Conservation (phyloP, 2,888 invertebrate genomes). For the Eupithecia centaureata region DNA sequence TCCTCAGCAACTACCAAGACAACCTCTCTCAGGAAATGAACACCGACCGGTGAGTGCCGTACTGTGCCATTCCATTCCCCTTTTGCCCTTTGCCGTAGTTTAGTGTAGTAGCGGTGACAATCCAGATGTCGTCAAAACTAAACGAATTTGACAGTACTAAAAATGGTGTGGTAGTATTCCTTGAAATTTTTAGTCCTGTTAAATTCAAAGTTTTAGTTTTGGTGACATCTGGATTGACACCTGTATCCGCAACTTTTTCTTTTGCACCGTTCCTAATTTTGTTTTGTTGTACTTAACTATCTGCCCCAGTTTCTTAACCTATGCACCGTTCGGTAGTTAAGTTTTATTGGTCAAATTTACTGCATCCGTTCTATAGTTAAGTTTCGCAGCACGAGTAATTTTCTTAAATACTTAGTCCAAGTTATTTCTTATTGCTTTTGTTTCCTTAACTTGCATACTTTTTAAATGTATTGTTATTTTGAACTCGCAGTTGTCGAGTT, state of each 20-base stretch:
- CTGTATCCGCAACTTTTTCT: neutral
- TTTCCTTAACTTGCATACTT: neutral
- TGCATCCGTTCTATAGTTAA: neutral
- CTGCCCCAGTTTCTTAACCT: neutral
- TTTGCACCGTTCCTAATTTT: constrained; percentile 1
- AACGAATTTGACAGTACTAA: neutral
- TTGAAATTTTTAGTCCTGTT: neutral
- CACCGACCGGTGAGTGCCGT: constrained; percentile 81
- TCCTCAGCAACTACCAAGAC: constrained; percentile 84
- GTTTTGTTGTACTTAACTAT: neutral
- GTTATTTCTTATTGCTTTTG: neutral
- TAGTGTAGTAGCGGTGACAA: neutral
- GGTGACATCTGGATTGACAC: neutral
- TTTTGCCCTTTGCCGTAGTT: neutral
- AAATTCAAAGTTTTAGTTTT: neutral
- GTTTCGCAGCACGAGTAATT: neutral
- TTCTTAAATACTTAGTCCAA: neutral
- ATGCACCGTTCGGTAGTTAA: constrained; percentile 6
- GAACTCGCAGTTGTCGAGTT: neutral
- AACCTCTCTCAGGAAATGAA: constrained; percentile 85
- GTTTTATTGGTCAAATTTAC: neutral
- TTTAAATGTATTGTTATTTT: neutral
- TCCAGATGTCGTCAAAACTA: neutral
- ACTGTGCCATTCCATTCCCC: neutral
- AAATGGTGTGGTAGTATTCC: neutral